Evolutionary conservation across 2,113 vertebrate genomes (phyloP).

Genomic region (Buteo buteo): DNA sequence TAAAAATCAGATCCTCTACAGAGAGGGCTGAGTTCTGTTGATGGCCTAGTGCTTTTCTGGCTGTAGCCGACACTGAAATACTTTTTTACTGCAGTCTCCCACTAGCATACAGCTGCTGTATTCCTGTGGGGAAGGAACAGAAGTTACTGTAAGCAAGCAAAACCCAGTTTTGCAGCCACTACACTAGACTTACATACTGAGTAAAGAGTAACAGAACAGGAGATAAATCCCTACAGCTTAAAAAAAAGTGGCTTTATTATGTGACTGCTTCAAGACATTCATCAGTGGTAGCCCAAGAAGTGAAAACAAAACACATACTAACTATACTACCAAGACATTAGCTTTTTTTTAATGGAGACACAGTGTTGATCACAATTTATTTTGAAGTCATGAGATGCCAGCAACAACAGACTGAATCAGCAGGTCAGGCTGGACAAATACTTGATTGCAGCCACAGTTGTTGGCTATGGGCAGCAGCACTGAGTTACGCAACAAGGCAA

Average conservation of each 20-base stretch:
- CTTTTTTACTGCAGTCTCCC: not conserved
- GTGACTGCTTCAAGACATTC: not conserved
- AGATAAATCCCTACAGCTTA: not conserved
- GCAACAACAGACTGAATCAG: slow-evolving; percentile 76
- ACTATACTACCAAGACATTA: not conserved
- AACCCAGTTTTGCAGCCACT: not conserved
- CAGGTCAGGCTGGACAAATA: slow-evolving; percentile 74
- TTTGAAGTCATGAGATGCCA: slow-evolving; percentile 85
- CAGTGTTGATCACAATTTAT: slow-evolving; percentile 82
- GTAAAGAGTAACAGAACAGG: not conserved
- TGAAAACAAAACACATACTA: not conserved
- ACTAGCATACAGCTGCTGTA: not conserved
- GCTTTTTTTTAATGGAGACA: slow-evolving; percentile 38
- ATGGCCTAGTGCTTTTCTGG: not conserved
- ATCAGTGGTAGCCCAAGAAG: not conserved
- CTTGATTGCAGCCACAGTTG: slow-evolving; percentile 72
- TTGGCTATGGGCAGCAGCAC: slow-evolving; percentile 75
- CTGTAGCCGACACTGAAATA: not conserved
- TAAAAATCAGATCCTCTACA: not conserved
- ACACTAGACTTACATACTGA: not conserved
- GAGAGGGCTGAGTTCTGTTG: rapidly evolving
- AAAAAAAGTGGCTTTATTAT: not conserved
- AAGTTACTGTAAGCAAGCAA: not conserved
- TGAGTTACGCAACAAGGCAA: slow-evolving; percentile 74
- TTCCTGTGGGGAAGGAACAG: not conserved